A percentile compares a stretch with the other conserved stretches of the same genome.
These are phyloP conservation scores for Chloebia gouldiae DNA, from an alignment of 2,113 vertebrate species.

Conservation along the genomic window DNA sequence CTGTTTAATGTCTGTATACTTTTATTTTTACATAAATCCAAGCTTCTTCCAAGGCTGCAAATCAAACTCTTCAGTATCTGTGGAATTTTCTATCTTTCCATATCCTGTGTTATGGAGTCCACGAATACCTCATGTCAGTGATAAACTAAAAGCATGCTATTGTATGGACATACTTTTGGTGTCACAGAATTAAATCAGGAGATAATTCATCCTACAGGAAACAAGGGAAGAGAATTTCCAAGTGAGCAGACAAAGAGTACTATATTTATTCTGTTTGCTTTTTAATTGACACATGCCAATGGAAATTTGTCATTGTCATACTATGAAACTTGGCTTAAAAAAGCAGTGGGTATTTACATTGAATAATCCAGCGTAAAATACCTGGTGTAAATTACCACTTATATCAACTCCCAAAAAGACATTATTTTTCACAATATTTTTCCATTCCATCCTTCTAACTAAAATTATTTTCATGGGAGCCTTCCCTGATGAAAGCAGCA, in stretches of 20 bases:
- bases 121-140: background rate
- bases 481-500: background rate
- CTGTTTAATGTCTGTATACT: too few species aligned
- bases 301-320: background rate
- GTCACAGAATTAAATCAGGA: background rate
- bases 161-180: background rate
- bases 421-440: background rate
- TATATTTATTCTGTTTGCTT: background rate
- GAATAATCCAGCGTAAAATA: background rate
- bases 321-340: background rate
- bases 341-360: background rate
- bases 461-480: background rate
- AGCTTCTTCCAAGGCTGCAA: too few species aligned
- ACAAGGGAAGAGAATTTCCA: background rate
- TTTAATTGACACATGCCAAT: background rate
- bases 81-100: too few species aligned
- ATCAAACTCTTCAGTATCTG: too few species aligned
- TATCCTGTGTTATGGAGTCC: background rate
- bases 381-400: background rate
- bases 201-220: background rate
- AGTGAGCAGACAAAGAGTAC: background rate
- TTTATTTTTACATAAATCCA: too few species aligned
- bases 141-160: background rate
- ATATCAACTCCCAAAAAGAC: background rate
- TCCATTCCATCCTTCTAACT: background rate